phyloP scores from a whole-genome alignment of 2,888 invertebrate genomes.

The Heteropelma amictum region DNA sequence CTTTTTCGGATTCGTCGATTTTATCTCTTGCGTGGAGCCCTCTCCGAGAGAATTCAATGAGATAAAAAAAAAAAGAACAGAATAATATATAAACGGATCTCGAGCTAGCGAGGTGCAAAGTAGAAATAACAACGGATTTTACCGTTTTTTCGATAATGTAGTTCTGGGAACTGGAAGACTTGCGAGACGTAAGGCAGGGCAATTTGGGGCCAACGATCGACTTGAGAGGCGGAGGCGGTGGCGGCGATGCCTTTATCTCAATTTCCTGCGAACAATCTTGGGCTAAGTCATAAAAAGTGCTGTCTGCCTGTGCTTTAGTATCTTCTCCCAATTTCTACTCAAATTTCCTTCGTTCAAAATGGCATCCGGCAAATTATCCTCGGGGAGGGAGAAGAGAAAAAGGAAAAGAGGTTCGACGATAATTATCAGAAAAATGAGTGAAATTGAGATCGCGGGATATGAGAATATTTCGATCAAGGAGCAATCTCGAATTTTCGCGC shows the following conservation, averaged over 20 bases:
- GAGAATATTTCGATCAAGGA: no score
- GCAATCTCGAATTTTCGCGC: no score
- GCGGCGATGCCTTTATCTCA: slow-evolving; percentile 74
- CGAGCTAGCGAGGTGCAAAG: slow-evolving; percentile 65
- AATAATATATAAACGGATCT: slow-evolving; percentile 56
- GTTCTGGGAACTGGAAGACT: slow-evolving; percentile 75
- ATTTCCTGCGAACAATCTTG: slow-evolving; percentile 76
- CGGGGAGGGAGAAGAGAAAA: no score
- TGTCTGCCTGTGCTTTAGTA: slow-evolving; percentile 66
- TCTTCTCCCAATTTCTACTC: slow-evolving; percentile 26
- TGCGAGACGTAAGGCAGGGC: slow-evolving; percentile 75
- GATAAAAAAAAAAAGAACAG: slow-evolving; percentile 17
- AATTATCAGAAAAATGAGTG: neutral
- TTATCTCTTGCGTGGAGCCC: slow-evolving; percentile 15
- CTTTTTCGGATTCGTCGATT: neutral
- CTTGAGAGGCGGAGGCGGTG: slow-evolving; percentile 75
- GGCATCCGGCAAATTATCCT: neutral
- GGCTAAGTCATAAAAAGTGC: slow-evolving; percentile 67
- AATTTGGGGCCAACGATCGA: slow-evolving; percentile 76
- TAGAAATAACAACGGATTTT: slow-evolving; percentile 73
- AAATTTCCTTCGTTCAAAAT: slow-evolving; percentile 6
- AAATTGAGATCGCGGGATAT: no score
- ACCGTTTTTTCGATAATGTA: slow-evolving; percentile 77
- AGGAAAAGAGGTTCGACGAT: neutral
- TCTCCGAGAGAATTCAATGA: slow-evolving; percentile 17